A percentile compares a stretch with the other conserved stretches of the same genome.
These are phyloP conservation scores for Ceratitis capitata DNA, from an alignment of 1,140 invertebrate species.

Conservation along the genomic window DNA sequence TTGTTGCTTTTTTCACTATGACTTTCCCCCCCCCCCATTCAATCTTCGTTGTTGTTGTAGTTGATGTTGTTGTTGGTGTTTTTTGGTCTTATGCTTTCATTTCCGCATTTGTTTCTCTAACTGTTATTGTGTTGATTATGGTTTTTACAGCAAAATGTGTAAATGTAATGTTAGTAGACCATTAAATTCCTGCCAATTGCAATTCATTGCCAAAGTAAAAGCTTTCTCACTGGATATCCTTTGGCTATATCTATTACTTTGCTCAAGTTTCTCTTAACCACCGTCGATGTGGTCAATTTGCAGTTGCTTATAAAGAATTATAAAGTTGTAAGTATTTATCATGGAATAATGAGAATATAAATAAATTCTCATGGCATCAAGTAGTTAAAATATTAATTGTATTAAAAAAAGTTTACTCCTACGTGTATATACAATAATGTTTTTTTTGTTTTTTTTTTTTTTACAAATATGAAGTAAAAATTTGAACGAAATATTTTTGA, in stretches of 20 bases:
- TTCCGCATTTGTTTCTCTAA: background rate
- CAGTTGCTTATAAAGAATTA: no score
- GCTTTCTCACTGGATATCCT: background rate
- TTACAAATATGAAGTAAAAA: no score
- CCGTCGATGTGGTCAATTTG: background rate
- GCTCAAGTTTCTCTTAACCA: background rate
- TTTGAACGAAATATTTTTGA: no score
- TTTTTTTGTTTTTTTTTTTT: no score
- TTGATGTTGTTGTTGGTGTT: background rate
- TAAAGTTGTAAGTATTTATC: no score
- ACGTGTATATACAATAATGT: no score
- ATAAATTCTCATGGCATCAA: no score
- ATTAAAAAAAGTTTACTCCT: no score
- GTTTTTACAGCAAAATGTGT: background rate
- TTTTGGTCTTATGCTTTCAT: background rate
- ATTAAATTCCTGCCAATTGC: background rate
- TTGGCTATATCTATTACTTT: background rate
- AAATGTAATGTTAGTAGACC: background rate
- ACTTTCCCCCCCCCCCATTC: background rate
- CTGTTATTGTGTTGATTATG: constrained; percentile 29
- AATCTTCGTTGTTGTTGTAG: background rate
- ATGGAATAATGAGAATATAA: no score
- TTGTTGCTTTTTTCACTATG: background rate
- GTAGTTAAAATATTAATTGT: no score
- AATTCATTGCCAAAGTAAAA: background rate